Conservation (phyloP, 2,888 invertebrate species). For the Coelogynopora nodosa region DNA sequence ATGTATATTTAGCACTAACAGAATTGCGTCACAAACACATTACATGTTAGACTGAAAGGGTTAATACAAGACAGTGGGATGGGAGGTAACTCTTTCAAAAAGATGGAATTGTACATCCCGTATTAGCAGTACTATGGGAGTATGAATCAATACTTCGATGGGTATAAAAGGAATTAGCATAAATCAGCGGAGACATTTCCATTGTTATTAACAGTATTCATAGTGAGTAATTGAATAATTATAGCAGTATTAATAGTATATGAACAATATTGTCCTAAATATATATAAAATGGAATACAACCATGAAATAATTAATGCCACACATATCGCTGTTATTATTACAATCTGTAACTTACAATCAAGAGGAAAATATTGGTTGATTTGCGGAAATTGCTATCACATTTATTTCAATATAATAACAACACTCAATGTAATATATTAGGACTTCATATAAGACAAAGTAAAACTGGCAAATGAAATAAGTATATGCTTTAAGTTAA, state of each 20-base stretch:
- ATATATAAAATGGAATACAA: neutral
- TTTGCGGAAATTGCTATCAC: too few relatives aligned
- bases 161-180: neutral
- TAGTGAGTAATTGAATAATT: too few relatives aligned
- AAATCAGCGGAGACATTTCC: conserved; percentile 16
- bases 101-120: neutral
- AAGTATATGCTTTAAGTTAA: too few relatives aligned
- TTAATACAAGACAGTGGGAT: neutral
- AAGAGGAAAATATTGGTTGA: too few relatives aligned
- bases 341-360: neutral
- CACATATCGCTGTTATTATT: neutral
- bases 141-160: neutral
- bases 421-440: too few relatives aligned
- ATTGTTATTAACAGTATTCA: too few relatives aligned
- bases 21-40: neutral
- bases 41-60: neutral
- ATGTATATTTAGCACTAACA: neutral
- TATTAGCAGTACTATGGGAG: neutral
- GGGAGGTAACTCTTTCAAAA: neutral
- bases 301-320: neutral
- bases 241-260: neutral
- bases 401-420: too few relatives aligned
- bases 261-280: neutral
- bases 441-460: too few relatives aligned
- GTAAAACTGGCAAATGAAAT: too few relatives aligned